Conservation (phyloP, 2,113 vertebrate species). For the Beaufortia kweichowensis region DNA sequence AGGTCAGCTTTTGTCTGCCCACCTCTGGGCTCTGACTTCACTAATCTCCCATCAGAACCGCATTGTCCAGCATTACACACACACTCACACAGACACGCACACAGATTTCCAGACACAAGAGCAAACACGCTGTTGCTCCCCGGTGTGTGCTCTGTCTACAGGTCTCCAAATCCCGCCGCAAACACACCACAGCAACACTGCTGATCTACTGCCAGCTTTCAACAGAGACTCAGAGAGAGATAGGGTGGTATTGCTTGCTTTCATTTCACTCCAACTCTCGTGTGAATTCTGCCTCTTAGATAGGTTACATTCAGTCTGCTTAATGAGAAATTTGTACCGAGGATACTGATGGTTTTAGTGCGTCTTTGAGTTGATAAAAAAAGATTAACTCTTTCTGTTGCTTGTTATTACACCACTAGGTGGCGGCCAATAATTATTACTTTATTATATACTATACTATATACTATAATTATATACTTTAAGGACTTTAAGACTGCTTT, state of each 20-base stretch:
- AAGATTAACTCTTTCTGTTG: too few species aligned
- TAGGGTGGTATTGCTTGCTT: slow-evolving; percentile 15
- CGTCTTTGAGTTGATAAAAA: neutral
- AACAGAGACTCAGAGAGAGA: slow-evolving; percentile 27
- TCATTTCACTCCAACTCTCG: slow-evolving; percentile 27
- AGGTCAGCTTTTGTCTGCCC: slow-evolving; percentile 43
- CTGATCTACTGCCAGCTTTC: slow-evolving; percentile 51
- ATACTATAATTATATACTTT: too few species aligned
- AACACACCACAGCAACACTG: slow-evolving; percentile 52
- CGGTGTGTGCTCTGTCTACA: slow-evolving; percentile 56
- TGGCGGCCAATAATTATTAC: too few species aligned
- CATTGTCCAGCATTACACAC: slow-evolving; percentile 37
- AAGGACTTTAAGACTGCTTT: too few species aligned
- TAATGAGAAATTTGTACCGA: slow-evolving; percentile 22
- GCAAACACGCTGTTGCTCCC: slow-evolving; percentile 51
- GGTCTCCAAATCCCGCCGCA: slow-evolving; percentile 55
- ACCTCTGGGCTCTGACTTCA: slow-evolving; percentile 46
- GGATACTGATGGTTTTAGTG: neutral
- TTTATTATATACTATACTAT: too few species aligned
- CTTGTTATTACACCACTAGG: too few species aligned
- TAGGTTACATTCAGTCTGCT: slow-evolving; percentile 23
- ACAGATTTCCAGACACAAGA: slow-evolving; percentile 50
- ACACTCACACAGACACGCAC: slow-evolving; percentile 12
- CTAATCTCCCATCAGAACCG: slow-evolving; percentile 52
- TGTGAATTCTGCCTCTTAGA: slow-evolving; percentile 20